Evolutionary conservation across 2,113 vertebrate species (phyloP).

Genomic region (Labrus mixtus): DNA sequence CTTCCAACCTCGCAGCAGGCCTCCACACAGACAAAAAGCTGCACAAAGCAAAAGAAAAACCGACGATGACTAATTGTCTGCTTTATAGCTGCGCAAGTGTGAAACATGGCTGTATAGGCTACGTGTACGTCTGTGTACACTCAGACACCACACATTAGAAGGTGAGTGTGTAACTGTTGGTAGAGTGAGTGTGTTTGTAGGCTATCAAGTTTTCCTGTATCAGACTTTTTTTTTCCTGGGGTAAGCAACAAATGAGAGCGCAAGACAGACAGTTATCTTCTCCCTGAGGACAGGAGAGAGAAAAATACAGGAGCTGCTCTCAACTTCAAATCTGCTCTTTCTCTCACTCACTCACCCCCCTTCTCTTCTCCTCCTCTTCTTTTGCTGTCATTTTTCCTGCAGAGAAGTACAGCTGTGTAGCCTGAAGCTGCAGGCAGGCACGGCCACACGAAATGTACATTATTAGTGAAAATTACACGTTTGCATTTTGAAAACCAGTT

Average conservation of each 20-base stretch:
- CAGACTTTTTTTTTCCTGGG: conserved; percentile 23
- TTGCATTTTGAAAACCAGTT: conserved; percentile 40
- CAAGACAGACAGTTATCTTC: conserved; percentile 20
- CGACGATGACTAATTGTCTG: conserved; percentile 65
- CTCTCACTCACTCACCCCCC: conserved; percentile 14
- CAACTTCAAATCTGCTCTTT: conserved; percentile 55
- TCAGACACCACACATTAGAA: conserved; percentile 14
- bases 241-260: conserved; percentile 38
- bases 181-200: conserved; percentile 23
- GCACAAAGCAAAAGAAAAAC: conserved; percentile 50
- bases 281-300: conserved; percentile 25
- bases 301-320: conserved; percentile 27
- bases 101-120: conserved; percentile 8
- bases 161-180: conserved; percentile 24
- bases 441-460: conserved; percentile 41
- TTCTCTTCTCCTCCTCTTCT: conserved; percentile 1
- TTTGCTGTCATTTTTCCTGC: conserved; percentile 36
- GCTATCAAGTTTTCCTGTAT: conserved; percentile 21
- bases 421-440: conserved; percentile 43
- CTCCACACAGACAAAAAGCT: conserved; percentile 48
- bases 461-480: conserved; percentile 61
- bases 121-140: conserved; percentile 44
- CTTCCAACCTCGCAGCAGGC: conserved; percentile 62
- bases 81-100: conserved; percentile 60
- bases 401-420: conserved; percentile 40